Conservation (phyloP, 2,797 vertebrate species). For the Halcyon smyrnensis region DNA sequence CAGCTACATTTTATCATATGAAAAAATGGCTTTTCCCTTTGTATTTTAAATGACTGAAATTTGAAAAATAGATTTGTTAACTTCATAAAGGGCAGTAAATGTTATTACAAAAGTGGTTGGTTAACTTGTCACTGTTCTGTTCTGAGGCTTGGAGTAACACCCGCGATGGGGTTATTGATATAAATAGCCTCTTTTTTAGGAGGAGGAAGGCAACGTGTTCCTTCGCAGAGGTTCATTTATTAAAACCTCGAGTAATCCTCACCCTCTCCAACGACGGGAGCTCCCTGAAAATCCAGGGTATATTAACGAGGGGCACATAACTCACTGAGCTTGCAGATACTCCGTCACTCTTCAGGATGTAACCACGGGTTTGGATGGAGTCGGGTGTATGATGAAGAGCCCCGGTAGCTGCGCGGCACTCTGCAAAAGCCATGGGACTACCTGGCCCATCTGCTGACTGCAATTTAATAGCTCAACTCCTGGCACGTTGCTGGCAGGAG, state of each 20-base stretch:
- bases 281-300: slow-evolving; percentile 52
- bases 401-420: background rate
- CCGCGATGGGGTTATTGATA: slow-evolving; percentile 70
- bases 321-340: background rate
- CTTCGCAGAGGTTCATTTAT: slow-evolving; percentile 68
- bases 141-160: slow-evolving; percentile 68
- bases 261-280: slow-evolving; percentile 17
- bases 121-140: slow-evolving; percentile 79
- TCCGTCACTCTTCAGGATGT: background rate
- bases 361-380: slow-evolving; percentile 36
- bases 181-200: slow-evolving; percentile 68
- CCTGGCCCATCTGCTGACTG: slow-evolving; percentile 48
- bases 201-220: slow-evolving; percentile 65
- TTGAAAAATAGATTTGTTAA: slow-evolving; percentile 81
- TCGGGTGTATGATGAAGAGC: slow-evolving; percentile 38
- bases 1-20: slow-evolving; percentile 76
- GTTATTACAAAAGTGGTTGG: slow-evolving; percentile 77
- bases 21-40: slow-evolving; percentile 74
- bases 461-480: slow-evolving; percentile 51
- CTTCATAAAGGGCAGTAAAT: slow-evolving; percentile 79
- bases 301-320: slow-evolving; percentile 56
- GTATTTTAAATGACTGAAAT: slow-evolving; percentile 79
- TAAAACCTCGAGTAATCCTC: slow-evolving; percentile 68
- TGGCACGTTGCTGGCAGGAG: slow-evolving; percentile 48
- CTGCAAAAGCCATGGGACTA: slow-evolving; percentile 23